A percentile compares a stretch with the other conserved stretches of the same genome.
phyloP scores from a whole-genome alignment of 2,113 vertebrate genomes.

The Xyrauchen texanus region DNA sequence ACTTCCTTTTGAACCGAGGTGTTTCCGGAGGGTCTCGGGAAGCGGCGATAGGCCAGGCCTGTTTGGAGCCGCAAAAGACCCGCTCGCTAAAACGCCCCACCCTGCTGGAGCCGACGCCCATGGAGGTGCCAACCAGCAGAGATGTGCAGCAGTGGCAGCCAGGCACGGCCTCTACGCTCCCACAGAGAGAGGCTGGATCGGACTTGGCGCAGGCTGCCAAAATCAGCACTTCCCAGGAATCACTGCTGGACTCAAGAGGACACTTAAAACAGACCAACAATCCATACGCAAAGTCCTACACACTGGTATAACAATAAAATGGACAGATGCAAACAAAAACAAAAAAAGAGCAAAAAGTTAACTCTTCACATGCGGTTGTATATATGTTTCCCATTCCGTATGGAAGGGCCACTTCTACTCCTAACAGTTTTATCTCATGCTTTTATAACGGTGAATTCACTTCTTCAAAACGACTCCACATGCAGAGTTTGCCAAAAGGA shows the following conservation, averaged over 20 bases:
- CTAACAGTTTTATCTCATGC: constrained; percentile 67
- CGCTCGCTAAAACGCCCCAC: constrained; percentile 94
- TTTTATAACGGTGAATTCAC: constrained; percentile 78
- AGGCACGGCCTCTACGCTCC: constrained; percentile 91
- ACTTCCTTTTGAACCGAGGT: constrained; percentile 95
- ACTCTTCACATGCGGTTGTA: constrained; percentile 50
- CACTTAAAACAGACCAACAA: constrained; percentile 97
- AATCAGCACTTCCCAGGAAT: constrained; percentile 99
- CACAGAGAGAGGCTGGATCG: constrained; percentile 88
- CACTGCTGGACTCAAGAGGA: constrained; percentile 97
- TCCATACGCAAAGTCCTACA: constrained; percentile 98
- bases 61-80: constrained; percentile 97
- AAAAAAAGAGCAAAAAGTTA: constrained; percentile 50
- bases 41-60: constrained; percentile 85
- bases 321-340: constrained; percentile 52
- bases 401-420: constrained; percentile 45
- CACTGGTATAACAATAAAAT: constrained; percentile 88
- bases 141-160: constrained; percentile 95
- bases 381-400: constrained; percentile 46
- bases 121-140: constrained; percentile 79
- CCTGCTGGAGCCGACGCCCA: constrained; percentile 76
- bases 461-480: constrained; percentile 85
- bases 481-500: constrained; percentile 96
- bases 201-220: constrained; percentile 96
- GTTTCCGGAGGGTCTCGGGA: constrained; percentile 83